Evolutionary conservation across 2,888 invertebrate genomes (phyloP).

Genomic region (Amphipoea oculea): DNA sequence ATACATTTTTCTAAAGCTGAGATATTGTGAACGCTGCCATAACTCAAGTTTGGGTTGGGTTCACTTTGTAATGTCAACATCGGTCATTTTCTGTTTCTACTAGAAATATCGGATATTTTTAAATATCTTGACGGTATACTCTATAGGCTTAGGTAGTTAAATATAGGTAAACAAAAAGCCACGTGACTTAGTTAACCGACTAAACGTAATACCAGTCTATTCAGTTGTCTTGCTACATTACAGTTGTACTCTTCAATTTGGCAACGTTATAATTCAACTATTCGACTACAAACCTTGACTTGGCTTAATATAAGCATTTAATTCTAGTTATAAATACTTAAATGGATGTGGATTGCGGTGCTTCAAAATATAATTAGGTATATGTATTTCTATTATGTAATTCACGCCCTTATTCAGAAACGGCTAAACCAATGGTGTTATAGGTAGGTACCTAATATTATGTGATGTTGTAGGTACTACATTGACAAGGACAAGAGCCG

Average conservation of each 20-base stretch:
- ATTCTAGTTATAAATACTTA: conserved; percentile 17
- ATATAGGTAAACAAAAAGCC: too few species aligned
- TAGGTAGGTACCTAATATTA: background rate
- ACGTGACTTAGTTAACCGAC: too few species aligned
- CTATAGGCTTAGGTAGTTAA: too few species aligned
- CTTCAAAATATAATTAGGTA: conserved; percentile 11
- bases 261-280: too few species aligned
- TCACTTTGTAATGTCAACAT: too few species aligned
- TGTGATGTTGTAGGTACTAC: background rate
- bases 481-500: background rate
- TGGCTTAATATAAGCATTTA: conserved; percentile 33
- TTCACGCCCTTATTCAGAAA: background rate
- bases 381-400: conserved; percentile 3
- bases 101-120: background rate
- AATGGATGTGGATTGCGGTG: conserved; percentile 26
- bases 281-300: background rate
- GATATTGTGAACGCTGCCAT: too few species aligned
- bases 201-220: too few species aligned
- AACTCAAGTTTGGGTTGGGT: too few species aligned
- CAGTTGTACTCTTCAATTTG: too few species aligned
- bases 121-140: background rate
- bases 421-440: background rate
- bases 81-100: background rate
- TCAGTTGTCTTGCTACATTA: too few species aligned
- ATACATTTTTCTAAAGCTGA: too few species aligned